Evolutionary conservation across 1,140 invertebrate genomes (phyloP), one percentile per base, ranked within the genome.

Genomic region (Ceratosolen solmsi): DNA sequence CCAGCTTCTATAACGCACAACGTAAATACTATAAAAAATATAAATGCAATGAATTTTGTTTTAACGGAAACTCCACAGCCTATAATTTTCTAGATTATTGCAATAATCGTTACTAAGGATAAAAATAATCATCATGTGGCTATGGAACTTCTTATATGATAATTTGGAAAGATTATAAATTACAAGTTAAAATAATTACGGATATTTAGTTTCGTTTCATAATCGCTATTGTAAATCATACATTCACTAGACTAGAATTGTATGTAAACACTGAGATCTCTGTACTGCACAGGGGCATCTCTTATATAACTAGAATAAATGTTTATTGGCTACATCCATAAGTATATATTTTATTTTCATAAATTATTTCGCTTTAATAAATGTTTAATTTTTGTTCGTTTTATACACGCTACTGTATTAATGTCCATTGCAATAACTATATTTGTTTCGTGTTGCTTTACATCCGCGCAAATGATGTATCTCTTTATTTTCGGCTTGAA

Each of bases 201-300:
- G 41, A 49, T 58, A 22, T 8, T 71, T 79, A 13, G 27, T 63
- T 80, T 80, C 33, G 8, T 27, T 74, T 63, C 68, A 75, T 56
- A 54, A 85, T 84, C 51, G 79, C 84, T 86, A 86, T 82, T 76
- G 76, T 80, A 85, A 85, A 85, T 87, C 79, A 87, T 86, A 83
- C 75, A 84, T 85, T 63, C 13, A 27, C 84, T 87, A 87, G 84
- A 85, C 85, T 85, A 87, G 84, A 86, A 85, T 82, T 84, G 80
- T 86, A 86, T 79, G 83, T 85, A 86, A 84, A 85, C 84, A 85
- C 79, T 86, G 86, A 86, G 84, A 87, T 86, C 83, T 86, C 82
- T 85, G 84, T 84, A 79, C 81, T 84, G 82, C 84, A 85, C 84
- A 85, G 84, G 82, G 84, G 71, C 83, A 86, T 84, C 81, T 84